A percentile compares a stretch with the other conserved stretches of the same genome.
phyloP scores from a whole-genome alignment of 1,140 invertebrate species.

The Heliconius hermathena region DNA sequence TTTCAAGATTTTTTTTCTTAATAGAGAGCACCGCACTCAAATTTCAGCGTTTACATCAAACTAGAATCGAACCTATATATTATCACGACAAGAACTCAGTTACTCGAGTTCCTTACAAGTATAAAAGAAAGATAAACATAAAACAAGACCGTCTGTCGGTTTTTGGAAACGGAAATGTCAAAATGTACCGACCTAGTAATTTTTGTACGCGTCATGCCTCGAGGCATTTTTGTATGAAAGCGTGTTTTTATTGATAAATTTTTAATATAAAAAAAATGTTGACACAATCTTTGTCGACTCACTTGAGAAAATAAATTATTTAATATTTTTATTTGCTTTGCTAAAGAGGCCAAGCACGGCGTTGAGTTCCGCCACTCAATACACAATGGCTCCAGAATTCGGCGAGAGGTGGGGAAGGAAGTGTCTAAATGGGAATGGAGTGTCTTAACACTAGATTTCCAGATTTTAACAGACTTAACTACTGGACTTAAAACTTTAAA shows the following conservation, averaged over 20 bases:
- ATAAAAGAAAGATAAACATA: conserved; percentile 17
- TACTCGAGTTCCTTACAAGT: conserved; percentile 9
- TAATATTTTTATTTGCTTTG: neutral
- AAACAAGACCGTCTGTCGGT: conserved; percentile 41
- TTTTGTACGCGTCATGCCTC: conserved; percentile 59
- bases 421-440: neutral
- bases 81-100: neutral
- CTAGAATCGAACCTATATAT: neutral
- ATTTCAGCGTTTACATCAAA: neutral
- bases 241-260: conserved; percentile 16
- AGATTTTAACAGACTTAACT: neutral
- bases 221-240: conserved; percentile 15
- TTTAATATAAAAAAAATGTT: neutral
- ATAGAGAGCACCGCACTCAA: no score
- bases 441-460: neutral
- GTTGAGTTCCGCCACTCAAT: neutral
- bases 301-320: neutral
- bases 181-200: conserved; percentile 46
- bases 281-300: no score
- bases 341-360: neutral
- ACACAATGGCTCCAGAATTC: no score
- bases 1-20: no score
- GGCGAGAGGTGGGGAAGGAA: neutral
- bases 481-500: no score
- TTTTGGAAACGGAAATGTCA: conserved; percentile 67